Base-by-base conservation (phyloP, 2,888 invertebrate genomes). In the Hypselothyrea guttata region DNA sequence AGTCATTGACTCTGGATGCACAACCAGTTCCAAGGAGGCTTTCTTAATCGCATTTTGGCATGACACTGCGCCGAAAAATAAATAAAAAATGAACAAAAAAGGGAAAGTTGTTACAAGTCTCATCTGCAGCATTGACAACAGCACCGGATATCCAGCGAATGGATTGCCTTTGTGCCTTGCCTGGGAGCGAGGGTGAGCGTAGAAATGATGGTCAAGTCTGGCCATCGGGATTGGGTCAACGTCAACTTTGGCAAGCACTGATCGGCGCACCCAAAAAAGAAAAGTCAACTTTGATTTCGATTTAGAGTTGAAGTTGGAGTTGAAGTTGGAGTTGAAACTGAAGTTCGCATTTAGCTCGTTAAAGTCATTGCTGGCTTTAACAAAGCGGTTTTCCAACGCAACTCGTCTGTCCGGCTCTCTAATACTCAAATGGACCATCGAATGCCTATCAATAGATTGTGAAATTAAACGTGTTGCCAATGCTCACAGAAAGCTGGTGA, bases 21-120 rank as follows among this genome's bases (percentile, higher is more conserved):
- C 52, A 48, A 53, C 63, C 62, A 40, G 66, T 68, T 66, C 11
- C 35, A 15, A 44, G 30, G 44, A 30, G 52, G 52, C 75, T 74
- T 70, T 71, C 61, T 81, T 71, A 77, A 81, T 68, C 68, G 44
- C 55, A 35, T 66, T 58, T 66, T 70, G 66, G 66, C 60, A 70
- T 60, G 73, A 62, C 69, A 62, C 59, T 37, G 53, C 46, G 59
- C 58, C 54, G 57, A 56, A 64, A 53, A 54, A 22, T 22, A 69
- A 78, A n/a, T n/a, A n/a, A n/a, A n/a, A n/a, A n/a, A n/a, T n/a
- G n/a, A n/a, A n/a, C n/a, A n/a, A n/a, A n/a, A n/a, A 75, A 75
- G 79, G 79, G 75, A 75, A 75, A 75, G 75, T 75, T 75, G 57
- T 45, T 7, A 55, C 35, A 22, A 40, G 13, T 37, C 55, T 49